Evolutionary conservation across 2,113 vertebrate genomes (phyloP).

Genomic region (Istiophorus platypterus): DNA sequence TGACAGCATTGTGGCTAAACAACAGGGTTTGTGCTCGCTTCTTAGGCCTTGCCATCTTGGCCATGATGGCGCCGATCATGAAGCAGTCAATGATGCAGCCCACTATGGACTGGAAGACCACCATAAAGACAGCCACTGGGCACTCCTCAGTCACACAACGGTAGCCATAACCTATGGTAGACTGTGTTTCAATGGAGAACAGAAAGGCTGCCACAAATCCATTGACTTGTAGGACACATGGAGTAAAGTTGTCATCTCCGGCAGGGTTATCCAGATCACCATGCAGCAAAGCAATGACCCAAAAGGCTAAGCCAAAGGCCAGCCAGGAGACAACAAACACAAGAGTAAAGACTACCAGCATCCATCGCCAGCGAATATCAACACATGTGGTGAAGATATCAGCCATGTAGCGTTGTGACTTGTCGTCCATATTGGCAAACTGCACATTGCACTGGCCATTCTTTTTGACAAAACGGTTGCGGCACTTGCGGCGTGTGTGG

Average conservation of each 20-base stretch:
- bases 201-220: constrained; percentile 97
- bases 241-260: constrained; percentile 91
- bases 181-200: constrained; percentile 98
- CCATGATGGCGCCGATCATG: constrained; percentile 99
- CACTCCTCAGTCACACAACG: constrained; percentile 98
- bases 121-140: constrained; percentile 95
- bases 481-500: constrained; percentile 93
- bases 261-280: constrained; percentile 94
- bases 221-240: constrained; percentile 95
- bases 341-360: constrained; percentile 94
- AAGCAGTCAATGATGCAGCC: constrained; percentile 99
- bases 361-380: constrained; percentile 98
- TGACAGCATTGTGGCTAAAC: constrained; percentile 95
- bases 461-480: constrained; percentile 97
- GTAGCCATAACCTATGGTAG: constrained; percentile 97
- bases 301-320: constrained; percentile 94
- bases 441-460: constrained; percentile 98
- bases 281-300: constrained; percentile 95
- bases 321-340: constrained; percentile 97
- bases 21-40: constrained; percentile 95
- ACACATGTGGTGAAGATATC: constrained; percentile 99
- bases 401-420: constrained; percentile 95
- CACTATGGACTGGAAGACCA: constrained; percentile 97
- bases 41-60: constrained; percentile 98
- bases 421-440: constrained; percentile 97